Base-by-base conservation (phyloP, 64 coral and sea anemone species). In the Montipora cactus region DNA sequence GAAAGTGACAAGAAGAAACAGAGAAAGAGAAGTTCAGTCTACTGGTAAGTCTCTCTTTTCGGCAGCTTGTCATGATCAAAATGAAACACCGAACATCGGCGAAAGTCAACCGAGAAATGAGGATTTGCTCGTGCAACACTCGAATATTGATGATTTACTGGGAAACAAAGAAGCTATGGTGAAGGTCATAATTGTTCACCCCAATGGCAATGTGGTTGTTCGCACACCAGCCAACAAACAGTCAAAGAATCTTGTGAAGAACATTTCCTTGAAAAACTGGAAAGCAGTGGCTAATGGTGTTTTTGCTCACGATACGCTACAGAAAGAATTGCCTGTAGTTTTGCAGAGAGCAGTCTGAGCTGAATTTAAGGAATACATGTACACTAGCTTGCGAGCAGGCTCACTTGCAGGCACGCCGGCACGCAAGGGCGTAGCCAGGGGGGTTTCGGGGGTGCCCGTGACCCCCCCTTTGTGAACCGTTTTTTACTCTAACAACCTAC, bases 251-350 rank as follows among this genome's bases (percentile, higher is more conserved):
- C 48, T 94, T 8, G 62, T 89, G 4, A 94, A 88, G 77, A 88
- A 89, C 55, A 89, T 82, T 59, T 64, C 85, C 12, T 49, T 74
- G 45, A 37, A 64, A 59, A 81, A 80, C 19, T 94, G 87, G 87
- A 71, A 88, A 88, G 77, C 85, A 73, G 85, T 67, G 37, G 77
- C 78, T 20, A 94, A 94, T 83, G 92, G 59, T 46, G 53, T 89
- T 7, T 37, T 37, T 37, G 1, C 28, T 37, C 28, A 37, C 1
- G 28, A 37, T 37, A 37, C 28, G 28, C 28, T 37, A 37, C 28
- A 0, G 28, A 37, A 37, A 37, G 28, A 37, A 37, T 37, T 37
- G 28, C 28, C 0, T 37, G 28, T 1, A 37, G 28, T 37, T 37
- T 37, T 37, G 1, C 28, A 37, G 28, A 37, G 28, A 37, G 28